These are phyloP conservation scores for Oxygymnocypris stewartii DNA, from an alignment of 2,113 vertebrate species.

Conservation along the genomic window DNA sequence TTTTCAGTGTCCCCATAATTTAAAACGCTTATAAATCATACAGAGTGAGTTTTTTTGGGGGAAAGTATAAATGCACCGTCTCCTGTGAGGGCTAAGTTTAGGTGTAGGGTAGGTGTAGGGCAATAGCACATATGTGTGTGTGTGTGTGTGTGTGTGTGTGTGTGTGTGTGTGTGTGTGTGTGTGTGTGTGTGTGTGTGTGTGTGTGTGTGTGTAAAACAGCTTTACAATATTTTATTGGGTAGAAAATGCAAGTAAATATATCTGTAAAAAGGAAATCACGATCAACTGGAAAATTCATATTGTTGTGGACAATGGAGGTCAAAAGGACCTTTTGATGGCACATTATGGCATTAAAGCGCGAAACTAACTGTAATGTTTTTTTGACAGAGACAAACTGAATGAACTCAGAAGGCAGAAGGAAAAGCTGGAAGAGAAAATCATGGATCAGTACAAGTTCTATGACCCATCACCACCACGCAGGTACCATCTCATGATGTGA, in stretches of 20 bases:
- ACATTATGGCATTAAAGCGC: neutral
- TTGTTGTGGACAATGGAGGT: neutral
- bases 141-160: too few species aligned
- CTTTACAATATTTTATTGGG: neutral
- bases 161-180: too few species aligned
- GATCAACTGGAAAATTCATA: neutral
- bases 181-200: too few species aligned
- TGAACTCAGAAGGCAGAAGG: slow-evolving; percentile 95
- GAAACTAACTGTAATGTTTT: neutral
- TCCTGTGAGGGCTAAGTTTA: too few species aligned
- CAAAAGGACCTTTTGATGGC: neutral
- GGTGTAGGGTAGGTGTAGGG: too few species aligned
- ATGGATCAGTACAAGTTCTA: slow-evolving; percentile 99
- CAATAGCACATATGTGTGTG: too few species aligned
- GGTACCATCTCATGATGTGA: slow-evolving; percentile 70
- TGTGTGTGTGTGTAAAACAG: neutral
- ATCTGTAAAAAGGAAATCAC: neutral
- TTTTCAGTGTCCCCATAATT: too few species aligned
- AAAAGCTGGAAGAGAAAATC: slow-evolving; percentile 99
- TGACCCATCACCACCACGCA: slow-evolving; percentile 94
- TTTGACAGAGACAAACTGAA: slow-evolving; percentile 92
- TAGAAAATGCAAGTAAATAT: neutral
- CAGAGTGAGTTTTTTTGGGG: too few species aligned
- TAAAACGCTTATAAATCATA: too few species aligned
- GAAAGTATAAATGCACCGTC: too few species aligned